Percentiles rank a stretch among this genome's conserved stretches.
Evolutionary conservation across 2,797 vertebrate genomes (phyloP).

Genomic region (Sebastes oblongus): DNA sequence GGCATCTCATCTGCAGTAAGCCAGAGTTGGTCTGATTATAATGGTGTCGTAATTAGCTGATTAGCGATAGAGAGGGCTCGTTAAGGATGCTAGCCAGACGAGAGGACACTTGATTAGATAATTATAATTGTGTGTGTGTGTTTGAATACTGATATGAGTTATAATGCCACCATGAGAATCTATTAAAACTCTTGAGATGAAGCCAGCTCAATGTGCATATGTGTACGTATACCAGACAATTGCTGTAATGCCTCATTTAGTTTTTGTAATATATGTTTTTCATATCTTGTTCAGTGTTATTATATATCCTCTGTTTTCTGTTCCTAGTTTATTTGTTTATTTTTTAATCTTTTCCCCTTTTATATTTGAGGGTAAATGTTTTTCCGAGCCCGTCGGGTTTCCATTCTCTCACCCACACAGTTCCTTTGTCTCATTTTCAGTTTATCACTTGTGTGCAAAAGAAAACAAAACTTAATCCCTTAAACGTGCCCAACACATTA

Average conservation of each 20-base stretch:
- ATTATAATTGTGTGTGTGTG: constrained; percentile 51
- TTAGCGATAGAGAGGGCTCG: constrained; percentile 50
- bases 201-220: not conserved
- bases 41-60: constrained; percentile 66
- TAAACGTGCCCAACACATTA: not conserved
- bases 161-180: constrained; percentile 24
- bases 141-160: constrained; percentile 47
- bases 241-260: not conserved
- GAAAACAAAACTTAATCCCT: not conserved
- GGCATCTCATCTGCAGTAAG: constrained; percentile 35
- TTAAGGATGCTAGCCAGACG: constrained; percentile 61
- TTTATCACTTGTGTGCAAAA: not conserved
- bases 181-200: constrained; percentile 3
- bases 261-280: not conserved
- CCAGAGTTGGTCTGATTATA: constrained; percentile 55
- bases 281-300: not conserved
- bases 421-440: not conserved
- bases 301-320: not conserved
- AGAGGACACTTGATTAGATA: constrained; percentile 66
- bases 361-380: not conserved
- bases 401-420: not conserved
- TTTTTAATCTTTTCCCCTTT: not conserved
- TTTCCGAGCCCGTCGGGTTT: not conserved
- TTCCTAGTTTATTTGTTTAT: not conserved
- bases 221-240: not conserved